Base-by-base conservation (phyloP, 2,888 invertebrate species). In the Campaea margaritaria region DNA sequence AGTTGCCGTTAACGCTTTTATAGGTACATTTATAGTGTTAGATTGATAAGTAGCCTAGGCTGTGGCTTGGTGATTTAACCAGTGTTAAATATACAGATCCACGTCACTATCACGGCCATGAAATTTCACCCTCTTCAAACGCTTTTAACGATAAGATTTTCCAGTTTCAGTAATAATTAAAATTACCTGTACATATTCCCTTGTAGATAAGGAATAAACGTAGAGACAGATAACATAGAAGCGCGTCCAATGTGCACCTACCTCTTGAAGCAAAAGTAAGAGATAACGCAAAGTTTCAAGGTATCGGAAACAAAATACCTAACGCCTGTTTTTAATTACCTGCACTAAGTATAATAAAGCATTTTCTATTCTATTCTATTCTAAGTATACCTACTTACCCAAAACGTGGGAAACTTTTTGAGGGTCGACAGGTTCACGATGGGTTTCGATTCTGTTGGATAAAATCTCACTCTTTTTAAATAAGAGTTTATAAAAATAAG, bases 271-370 rank as follows among this genome's bases (percentile, higher is more conserved):
- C 27, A 27, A 50, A 16, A 16, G 43, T 47, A 27, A 41, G 34
- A 48, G 58, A 53, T 58, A 58, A 44, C 38, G 16, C 27, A 4
- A 39, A 38, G 28, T 14, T 58, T 36, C 42, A 9, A n/a, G 1
- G 52, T 44, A 52, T 39, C 48, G 58, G 14, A 38, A 27, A 45
- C 31, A 39, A 15, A 15, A 38, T 38, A 48, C 38, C 34, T 38
- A 42, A 1, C 8, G n/a, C 1, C n/a, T 43, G n/a, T 46, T 41
- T 12, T 39, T 12, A 12, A 0, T 47, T 21, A 21, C 1, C 15
- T 16, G 12, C 5, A 21, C n/a, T n/a, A n/a, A n/a, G n/a, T n/a
- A n/a, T n/a, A n/a, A n/a, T n/a, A n/a, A n/a, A n/a, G n/a, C n/a
- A n/a, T n/a, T n/a, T n/a, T n/a, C n/a, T n/a, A n/a, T n/a, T n/a